Base-by-base conservation (phyloP, 2,888 invertebrate species). In the Leucophenga maculata region DNA sequence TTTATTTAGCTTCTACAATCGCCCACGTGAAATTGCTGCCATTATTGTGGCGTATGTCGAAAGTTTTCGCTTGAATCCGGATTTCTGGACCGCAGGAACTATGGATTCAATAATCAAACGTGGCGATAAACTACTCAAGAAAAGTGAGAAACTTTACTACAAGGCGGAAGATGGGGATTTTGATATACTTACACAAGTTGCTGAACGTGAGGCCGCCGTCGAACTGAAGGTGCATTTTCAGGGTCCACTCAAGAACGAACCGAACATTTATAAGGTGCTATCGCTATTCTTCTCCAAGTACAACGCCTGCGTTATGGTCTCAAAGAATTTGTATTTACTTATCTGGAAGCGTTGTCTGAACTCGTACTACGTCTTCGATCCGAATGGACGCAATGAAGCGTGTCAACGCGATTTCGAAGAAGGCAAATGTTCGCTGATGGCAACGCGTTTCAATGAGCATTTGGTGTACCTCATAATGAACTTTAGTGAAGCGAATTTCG, bases 351-450 rank as follows among this genome's bases (percentile, higher is more conserved):
- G 88, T 62, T 89, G 91, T 62, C 89, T 90, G 72, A 79, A 82
- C 14, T 78, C 83, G 0, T 93, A 88, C 80, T 92, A 92, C 72
- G 90, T 93, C 74, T 93, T 93, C 78, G 93, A 93, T 83, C 91
- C 92, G 0, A 91, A 87, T 71, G 88, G 88, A 0, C 79, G 89
- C 4, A 75, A 78, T 32, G 76, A 80, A 31, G 13, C 78, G 20
- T 85, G 85, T 20, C 74, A 77, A 50, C 82, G 86, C 0, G 82
- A 88, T 67, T 82, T 84, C 13, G 69, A 72, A 18, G 75, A 80
- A 1, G 93, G 93, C 0, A 89, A 88, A 48, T 90, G 92, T 1
- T 90, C 91, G 6, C 88, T 93, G 64, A 81, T 88, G 75, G 77
- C 76, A 32, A 80, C 83, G 0, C 70, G 78, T 1, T 83, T 68